These are phyloP conservation scores for Leptocoma aspasia DNA, from an alignment of 2,113 vertebrate genomes.

Conservation along the genomic window DNA sequence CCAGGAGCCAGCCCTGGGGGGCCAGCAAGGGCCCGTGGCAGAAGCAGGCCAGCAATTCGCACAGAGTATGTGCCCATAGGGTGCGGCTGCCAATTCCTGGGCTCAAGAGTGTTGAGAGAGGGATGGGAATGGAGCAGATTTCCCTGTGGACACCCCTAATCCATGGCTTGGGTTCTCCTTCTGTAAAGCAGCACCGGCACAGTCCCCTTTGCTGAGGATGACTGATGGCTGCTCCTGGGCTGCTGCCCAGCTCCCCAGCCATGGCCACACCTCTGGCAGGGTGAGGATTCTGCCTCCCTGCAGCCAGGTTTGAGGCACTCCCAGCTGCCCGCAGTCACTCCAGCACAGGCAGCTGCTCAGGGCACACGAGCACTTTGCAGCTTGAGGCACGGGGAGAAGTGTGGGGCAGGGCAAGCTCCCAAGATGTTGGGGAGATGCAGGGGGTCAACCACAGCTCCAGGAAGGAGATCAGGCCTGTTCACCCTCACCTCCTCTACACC, in stretches of 20 bases:
- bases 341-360: background rate
- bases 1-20: background rate
- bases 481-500: background rate
- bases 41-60: background rate
- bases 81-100: background rate
- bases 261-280: background rate
- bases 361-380: background rate
- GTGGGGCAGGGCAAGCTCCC: background rate
- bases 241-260: background rate
- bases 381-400: fast-evolving
- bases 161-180: background rate
- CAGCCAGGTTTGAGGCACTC: background rate
- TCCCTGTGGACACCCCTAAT: fast-evolving
- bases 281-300: background rate
- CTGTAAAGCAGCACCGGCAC: fast-evolving
- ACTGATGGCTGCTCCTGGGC: background rate
- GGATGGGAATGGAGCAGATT: background rate
- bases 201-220: background rate
- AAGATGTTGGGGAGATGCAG: background rate
- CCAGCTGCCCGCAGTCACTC: background rate
- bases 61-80: background rate
- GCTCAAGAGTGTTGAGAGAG: background rate
- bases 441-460: fast-evolving
- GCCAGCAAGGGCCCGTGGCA: background rate
- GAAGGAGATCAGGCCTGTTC: background rate